These are phyloP conservation scores for Elephas maximus DNA, from an alignment of 2,113 vertebrate genomes.

Conservation along the genomic window DNA sequence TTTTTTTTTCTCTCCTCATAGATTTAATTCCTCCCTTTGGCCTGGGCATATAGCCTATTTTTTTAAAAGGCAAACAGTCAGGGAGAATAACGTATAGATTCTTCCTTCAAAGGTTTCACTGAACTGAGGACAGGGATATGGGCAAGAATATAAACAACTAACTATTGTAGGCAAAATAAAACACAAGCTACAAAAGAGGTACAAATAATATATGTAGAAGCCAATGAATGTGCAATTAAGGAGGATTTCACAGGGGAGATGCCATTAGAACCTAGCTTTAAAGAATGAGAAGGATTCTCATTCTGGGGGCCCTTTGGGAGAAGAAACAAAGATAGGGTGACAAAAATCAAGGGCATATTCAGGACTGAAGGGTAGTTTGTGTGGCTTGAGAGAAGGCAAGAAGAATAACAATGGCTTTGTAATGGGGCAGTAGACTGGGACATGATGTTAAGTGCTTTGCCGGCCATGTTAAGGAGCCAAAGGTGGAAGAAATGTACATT, in stretches of 20 bases:
- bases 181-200: background rate
- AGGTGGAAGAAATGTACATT: background rate
- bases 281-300: background rate
- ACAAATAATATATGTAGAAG: background rate
- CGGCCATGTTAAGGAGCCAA: background rate
- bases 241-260: background rate
- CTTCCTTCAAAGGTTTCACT: background rate
- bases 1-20: background rate
- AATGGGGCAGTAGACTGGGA: background rate
- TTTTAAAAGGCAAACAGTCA: background rate
- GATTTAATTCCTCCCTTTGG: background rate
- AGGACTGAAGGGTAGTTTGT: background rate
- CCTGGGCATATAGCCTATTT: background rate
- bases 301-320: background rate
- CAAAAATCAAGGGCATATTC: slow-evolving; percentile 6
- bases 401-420: background rate
- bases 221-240: background rate
- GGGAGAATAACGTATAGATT: background rate
- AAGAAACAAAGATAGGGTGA: background rate
- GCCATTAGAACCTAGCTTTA: background rate
- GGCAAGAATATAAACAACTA: background rate
- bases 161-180: background rate
- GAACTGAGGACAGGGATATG: background rate
- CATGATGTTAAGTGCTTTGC: background rate
- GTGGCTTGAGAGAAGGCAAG: background rate